phyloP scores from a whole-genome alignment of 2,888 invertebrate genomes.

The Drosophila parthenogenetica region DNA sequence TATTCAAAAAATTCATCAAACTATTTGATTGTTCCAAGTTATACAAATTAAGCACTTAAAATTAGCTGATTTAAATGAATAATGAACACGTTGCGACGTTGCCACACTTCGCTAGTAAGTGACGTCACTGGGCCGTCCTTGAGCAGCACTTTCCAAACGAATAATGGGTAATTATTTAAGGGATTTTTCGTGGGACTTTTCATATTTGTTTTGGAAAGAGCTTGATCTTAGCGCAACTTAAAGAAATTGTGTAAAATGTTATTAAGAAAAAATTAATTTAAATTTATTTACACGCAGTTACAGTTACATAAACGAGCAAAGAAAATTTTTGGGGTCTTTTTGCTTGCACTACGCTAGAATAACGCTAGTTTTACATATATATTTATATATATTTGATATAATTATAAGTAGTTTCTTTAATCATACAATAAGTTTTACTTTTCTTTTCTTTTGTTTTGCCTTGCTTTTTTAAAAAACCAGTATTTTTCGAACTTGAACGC shows the following conservation, averaged over 20 bases:
- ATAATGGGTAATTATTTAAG: too few species aligned
- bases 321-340: conserved; percentile 72
- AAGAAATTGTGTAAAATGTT: conserved; percentile 60
- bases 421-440: conserved; percentile 58
- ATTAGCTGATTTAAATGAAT: conserved; percentile 58
- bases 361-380: conserved; percentile 60
- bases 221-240: conserved; percentile 51
- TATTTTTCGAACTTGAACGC: conserved; percentile 79
- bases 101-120: conserved; percentile 12
- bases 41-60: conserved; percentile 79
- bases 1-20: conserved; percentile 83
- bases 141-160: conserved; percentile 30
- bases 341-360: conserved; percentile 72
- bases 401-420: conserved; percentile 63
- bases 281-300: conserved; percentile 79
- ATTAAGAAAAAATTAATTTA: conserved; percentile 61
- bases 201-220: conserved; percentile 21
- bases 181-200: too few species aligned
- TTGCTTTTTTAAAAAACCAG: conserved; percentile 61
- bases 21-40: conserved; percentile 82
- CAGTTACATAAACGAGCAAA: conserved; percentile 71
- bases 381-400: conserved; percentile 48
- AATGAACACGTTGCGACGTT: conserved; percentile 70
- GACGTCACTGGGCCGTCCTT: conserved; percentile 33
- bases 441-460: not conserved